phyloP scores from a whole-genome alignment of 2,113 vertebrate species.

The Pongo abelii region DNA sequence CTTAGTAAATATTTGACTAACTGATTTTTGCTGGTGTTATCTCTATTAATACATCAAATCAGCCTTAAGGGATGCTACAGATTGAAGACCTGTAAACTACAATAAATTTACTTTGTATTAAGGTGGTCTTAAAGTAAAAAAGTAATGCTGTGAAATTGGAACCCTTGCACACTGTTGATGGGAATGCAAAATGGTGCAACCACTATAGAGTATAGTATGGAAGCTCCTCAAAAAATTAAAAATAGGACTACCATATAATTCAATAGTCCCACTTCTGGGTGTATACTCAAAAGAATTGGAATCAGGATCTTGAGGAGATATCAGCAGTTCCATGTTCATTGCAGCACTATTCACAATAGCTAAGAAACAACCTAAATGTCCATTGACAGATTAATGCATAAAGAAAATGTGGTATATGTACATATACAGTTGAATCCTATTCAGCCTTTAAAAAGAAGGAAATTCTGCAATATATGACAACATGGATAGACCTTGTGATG shows the following conservation, averaged over 20 bases:
- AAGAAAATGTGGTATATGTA: not conserved
- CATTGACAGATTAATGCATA: not conserved
- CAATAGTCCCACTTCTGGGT: not conserved
- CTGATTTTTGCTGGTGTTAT: not conserved
- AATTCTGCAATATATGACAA: not conserved
- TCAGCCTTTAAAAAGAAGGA: not conserved
- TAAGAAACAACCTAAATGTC: not conserved
- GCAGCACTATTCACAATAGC: not conserved
- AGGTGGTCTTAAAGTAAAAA: not conserved
- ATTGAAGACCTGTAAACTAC: not conserved
- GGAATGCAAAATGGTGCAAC: not conserved
- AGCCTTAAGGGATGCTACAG: not conserved
- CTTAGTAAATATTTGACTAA: slow-evolving; percentile 39
- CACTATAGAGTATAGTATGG: not conserved
- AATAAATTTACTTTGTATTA: not conserved
- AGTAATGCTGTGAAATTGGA: not conserved
- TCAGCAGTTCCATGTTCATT: too few relatives aligned
- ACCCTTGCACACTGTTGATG: not conserved
- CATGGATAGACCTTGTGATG: not conserved
- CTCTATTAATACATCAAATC: slow-evolving; percentile 12
- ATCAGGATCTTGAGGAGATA: not conserved
- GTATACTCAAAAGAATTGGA: not conserved
- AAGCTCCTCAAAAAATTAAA: not conserved
- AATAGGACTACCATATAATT: not conserved
- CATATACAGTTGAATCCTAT: not conserved